Base-by-base conservation (phyloP, 1,140 invertebrate species). In the Euschistus heros region DNA sequence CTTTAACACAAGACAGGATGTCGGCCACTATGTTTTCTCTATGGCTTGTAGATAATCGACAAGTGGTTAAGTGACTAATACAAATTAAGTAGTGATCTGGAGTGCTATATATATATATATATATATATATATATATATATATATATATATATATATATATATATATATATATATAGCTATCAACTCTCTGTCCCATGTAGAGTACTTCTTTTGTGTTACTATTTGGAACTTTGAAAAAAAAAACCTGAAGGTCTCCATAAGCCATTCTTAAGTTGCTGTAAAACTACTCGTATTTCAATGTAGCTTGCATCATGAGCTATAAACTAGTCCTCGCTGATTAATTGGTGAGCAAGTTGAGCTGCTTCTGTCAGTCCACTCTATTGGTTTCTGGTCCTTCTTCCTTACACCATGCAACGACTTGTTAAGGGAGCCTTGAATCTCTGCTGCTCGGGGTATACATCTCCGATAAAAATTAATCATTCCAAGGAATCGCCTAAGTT, bases 161-260 rank as follows among this genome's bases (percentile, higher is more conserved):
- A 79, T 68, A 8, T 72, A 70, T 17, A 68, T 62, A 68, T 79
- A 80, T 22, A 78, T 74, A 0, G 76, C 79, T 5, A 80, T 61
- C 1, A 81, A 67, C 69, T 81, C 78, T 7, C 75, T 63, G 65
- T 78, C 76, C 69, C 75, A 80, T 2, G 75, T 70, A 14, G 70
- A 71, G 54, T 77, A 77, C 24, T 74, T 73, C 20, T 64, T 46
- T 68, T 79, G 69, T 0, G 72, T 60, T 18, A 67, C 44, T 7
- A 46, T 71, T 0, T 78, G 62, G 65, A 76, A 76, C 57, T 70
- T 73, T n/a, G n/a, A 13, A 75, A 76, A 59, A 76, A 77, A 65
- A 76, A 78, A 22, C 70, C 73, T 0, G 76, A 59, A 2, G 74
- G 75, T 68, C 74, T 64, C 69, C 69, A 59, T 17, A 17, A 64